Conservation (phyloP, 2,888 invertebrate species). For the Athripsodes cinereus region DNA sequence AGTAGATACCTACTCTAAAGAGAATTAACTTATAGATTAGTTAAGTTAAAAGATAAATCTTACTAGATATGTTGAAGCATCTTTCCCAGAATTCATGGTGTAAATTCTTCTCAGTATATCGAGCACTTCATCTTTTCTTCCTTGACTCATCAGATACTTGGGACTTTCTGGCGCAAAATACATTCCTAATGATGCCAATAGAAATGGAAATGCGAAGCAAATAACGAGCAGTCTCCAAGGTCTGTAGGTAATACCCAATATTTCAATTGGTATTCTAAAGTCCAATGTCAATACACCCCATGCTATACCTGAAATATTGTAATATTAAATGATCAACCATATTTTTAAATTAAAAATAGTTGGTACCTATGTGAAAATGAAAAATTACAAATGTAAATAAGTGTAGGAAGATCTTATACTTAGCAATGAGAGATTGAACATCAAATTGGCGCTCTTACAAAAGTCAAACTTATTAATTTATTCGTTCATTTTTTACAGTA, state of each 20-base stretch:
- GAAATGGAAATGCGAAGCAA: slow-evolving; percentile 54
- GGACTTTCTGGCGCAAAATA: slow-evolving; percentile 68
- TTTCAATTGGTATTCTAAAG: slow-evolving; percentile 39
- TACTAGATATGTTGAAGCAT: slow-evolving; percentile 2
- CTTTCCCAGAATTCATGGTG: slow-evolving; percentile 5
- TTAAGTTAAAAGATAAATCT: too few species aligned
- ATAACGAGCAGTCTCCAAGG: slow-evolving; percentile 76
- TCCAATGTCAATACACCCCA: slow-evolving; percentile 60
- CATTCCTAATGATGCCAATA: slow-evolving; percentile 52
- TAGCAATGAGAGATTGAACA: too few species aligned
- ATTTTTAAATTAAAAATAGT: too few species aligned
- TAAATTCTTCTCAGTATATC: slow-evolving; percentile 9
- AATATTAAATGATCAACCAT: background rate
- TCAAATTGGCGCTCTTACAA: too few species aligned
- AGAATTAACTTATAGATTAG: too few species aligned
- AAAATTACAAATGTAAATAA: too few species aligned
- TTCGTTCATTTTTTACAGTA: too few species aligned
- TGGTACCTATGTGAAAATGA: too few species aligned
- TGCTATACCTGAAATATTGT: slow-evolving; percentile 50
- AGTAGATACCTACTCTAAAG: too few species aligned
- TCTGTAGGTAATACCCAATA: slow-evolving; percentile 51
- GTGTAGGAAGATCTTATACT: too few species aligned
- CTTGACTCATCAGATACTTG: slow-evolving; percentile 59
- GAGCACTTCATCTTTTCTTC: slow-evolving; percentile 36
- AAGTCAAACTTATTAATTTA: too few species aligned